Evolutionary conservation across 2,888 invertebrate genomes (phyloP), one percentile per base, ranked within the genome.

Genomic region (Lithophane ornitopus): DNA sequence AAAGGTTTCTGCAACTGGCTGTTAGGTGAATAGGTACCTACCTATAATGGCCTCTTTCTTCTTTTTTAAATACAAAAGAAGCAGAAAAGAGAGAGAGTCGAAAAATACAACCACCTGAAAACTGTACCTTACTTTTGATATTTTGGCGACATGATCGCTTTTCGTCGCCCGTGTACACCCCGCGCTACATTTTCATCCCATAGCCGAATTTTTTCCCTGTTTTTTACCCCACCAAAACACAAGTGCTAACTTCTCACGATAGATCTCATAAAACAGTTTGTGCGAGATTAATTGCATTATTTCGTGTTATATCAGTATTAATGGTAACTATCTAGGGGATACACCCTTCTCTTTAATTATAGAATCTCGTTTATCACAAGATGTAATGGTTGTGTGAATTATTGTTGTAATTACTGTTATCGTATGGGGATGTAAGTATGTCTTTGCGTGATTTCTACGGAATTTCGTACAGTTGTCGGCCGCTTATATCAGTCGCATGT

Each of bases 261-360:
- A 77, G 85, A 87, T 89, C 88, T 89, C 87, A 86, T 94, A 95
- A 94, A 95, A 95, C 94, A 92, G 93, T 94, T 93, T 92, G 87
- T 87, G 92, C 90, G 90, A 92, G 91, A 96, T 95, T 96, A 96
- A 96, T 96, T 94, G 94, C 94, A 93, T 94, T 95, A 96, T 96
- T 90, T 91, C 96, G 95, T 96, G 96, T 92, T 94, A 91, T 93
- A 93, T 94, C 93, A 92, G 94, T 94, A 95, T 95, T 95, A 95
- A 94, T 94, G 91, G 91, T 89, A 87, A 91, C 92, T 93, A 93
- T 93, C 89, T 87, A 89, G 93, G 94, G 94, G 90, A 82, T 89
- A 85, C 87, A 92, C 95, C 94, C 94, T 93, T 92, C 94, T 89
- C 89, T 94, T 93, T 94, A 95, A 96, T 96, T 95, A 95, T 93